Evolutionary conservation across 2,888 invertebrate species (phyloP).

Genomic region (Epinotia nisella): DNA sequence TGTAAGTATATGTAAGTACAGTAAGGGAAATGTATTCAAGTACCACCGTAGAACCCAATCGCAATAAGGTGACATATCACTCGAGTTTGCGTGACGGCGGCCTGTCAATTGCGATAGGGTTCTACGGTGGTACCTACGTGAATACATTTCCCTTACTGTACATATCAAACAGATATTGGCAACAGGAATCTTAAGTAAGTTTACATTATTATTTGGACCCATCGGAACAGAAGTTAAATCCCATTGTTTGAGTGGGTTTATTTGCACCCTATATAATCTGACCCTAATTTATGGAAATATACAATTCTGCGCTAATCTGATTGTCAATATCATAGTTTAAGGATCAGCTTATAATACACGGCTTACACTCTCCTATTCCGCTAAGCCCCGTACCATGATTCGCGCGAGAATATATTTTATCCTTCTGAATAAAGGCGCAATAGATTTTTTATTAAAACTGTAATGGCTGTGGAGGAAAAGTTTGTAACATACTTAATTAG

Average conservation of each 20-base stretch:
- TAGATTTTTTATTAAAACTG: neutral
- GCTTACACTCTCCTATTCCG: slow-evolving; percentile 38
- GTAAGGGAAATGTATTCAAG: no score
- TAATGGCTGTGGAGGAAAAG: no score
- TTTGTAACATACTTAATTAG: no score
- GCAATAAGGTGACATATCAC: no score
- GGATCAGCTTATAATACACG: slow-evolving; percentile 46
- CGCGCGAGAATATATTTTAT: slow-evolving; percentile 1
- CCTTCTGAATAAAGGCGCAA: neutral
- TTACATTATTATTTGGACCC: slow-evolving; percentile 10
- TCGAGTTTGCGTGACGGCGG: no score
- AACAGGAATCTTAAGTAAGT: neutral
- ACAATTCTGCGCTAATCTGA: slow-evolving; percentile 46
- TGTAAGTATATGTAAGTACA: no score
- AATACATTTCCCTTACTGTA: no score
- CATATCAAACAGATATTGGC: neutral
- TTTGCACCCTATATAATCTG: slow-evolving; percentile 39
- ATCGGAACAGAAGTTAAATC: slow-evolving; percentile 28
- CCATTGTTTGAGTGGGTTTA: slow-evolving; percentile 38
- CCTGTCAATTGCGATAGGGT: no score
- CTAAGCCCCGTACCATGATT: slow-evolving; percentile 18
- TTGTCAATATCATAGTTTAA: slow-evolving; percentile 48
- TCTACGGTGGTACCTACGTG: no score
- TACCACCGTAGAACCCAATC: no score
- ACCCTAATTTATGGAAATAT: slow-evolving; percentile 42